phyloP scores from a whole-genome alignment of 2,888 invertebrate genomes.

The Trachelus tabidus region DNA sequence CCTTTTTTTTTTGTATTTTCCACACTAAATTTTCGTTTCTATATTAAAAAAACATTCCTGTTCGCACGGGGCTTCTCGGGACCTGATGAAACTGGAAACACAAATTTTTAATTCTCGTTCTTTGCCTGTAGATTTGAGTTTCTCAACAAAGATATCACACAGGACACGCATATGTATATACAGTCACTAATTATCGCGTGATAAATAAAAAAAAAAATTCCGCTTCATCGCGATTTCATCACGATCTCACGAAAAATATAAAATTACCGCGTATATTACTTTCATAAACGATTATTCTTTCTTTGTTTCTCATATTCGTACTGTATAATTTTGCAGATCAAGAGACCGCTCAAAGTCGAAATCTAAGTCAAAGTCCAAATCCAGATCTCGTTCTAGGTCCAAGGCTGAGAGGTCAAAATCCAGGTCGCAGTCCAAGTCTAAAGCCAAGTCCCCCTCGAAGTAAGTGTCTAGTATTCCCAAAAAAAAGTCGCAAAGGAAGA shows the following conservation, averaged over 20 bases:
- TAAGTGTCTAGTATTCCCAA: conserved; percentile 52
- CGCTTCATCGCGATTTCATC: neutral
- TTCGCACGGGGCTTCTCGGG: neutral
- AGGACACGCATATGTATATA: neutral
- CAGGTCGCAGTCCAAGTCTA: conserved; percentile 69
- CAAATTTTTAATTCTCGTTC: neutral
- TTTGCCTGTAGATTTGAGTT: neutral
- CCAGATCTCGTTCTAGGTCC: conserved; percentile 73
- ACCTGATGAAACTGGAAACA: neutral
- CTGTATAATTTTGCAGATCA: conserved; percentile 68
- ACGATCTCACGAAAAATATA: neutral
- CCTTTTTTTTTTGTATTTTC: neutral
- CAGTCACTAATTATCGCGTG: neutral
- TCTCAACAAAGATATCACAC: neutral
- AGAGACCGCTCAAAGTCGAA: conserved; percentile 75
- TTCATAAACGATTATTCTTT: conserved; percentile 10
- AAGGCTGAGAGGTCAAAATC: conserved; percentile 70
- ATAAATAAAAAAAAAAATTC: neutral
- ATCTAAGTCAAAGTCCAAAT: conserved; percentile 74
- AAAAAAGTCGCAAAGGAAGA: neutral
- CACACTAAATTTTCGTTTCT: neutral
- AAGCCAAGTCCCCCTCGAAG: conserved; percentile 68
- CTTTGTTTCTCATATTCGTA: conserved; percentile 33
- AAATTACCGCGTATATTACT: neutral
- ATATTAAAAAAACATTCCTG: neutral